phyloP scores from a whole-genome alignment of 2,113 vertebrate genomes.

The Colinus virginianus region DNA sequence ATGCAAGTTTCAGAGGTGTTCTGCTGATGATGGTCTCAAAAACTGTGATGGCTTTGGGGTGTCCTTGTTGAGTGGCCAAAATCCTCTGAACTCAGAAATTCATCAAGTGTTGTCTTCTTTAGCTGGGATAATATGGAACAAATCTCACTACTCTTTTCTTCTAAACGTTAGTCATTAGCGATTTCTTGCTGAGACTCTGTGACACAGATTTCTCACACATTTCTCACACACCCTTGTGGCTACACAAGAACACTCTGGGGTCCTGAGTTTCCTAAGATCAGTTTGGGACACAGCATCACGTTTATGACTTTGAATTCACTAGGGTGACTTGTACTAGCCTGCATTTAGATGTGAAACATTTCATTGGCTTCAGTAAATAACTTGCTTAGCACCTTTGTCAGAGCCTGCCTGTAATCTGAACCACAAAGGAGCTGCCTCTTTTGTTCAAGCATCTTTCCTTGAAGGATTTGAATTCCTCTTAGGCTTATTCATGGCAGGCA shows the following conservation, averaged over 20 bases:
- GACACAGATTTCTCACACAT: accelerated
- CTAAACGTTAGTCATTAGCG: accelerated
- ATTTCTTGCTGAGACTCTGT: not conserved
- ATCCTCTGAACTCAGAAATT: not conserved
- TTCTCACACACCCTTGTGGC: not conserved
- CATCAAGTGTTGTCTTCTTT: not conserved
- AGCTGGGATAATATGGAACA: not conserved
- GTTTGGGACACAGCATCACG: accelerated
- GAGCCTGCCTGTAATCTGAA: not conserved
- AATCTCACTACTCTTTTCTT: not conserved
- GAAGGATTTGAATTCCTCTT: not conserved
- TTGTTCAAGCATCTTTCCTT: not conserved
- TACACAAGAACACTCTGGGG: accelerated
- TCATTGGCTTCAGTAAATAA: not conserved
- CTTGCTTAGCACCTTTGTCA: not conserved
- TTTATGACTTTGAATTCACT: not conserved
- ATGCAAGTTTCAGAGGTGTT: not conserved
- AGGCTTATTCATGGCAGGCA: not conserved
- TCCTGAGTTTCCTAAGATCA: not conserved
- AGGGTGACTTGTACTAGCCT: not conserved
- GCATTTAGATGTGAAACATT: not conserved
- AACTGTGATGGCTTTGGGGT: not conserved
- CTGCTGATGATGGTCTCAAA: not conserved
- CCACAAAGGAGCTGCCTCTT: not conserved
- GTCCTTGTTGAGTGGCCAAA: not conserved